Evolutionary conservation across 2,797 vertebrate species (phyloP).

Genomic region (Vireo griseus): DNA sequence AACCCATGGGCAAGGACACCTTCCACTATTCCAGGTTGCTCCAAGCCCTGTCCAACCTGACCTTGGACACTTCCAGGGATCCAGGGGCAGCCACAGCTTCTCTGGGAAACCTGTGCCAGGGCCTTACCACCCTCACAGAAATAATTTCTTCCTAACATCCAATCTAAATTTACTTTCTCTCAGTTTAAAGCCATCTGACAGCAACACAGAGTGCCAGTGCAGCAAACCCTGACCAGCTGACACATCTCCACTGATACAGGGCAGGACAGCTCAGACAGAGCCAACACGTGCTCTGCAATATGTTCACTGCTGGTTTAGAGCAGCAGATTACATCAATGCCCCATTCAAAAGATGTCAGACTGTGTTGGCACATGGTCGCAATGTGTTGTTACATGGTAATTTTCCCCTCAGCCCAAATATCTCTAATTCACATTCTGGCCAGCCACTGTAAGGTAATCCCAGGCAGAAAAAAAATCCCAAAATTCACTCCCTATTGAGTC

Average conservation of each 20-base stretch:
- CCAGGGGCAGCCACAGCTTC: not conserved
- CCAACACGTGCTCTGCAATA: conserved; percentile 35
- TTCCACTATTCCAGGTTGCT: not conserved
- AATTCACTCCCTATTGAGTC: not conserved
- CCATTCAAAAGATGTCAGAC: conserved; percentile 43
- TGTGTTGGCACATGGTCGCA: conserved; percentile 23
- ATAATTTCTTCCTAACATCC: not conserved
- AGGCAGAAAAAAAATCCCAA: not conserved
- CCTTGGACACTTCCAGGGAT: not conserved
- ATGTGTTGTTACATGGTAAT: conserved; percentile 17
- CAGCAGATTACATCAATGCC: conserved; percentile 29
- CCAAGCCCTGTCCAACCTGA: rapidly evolving
- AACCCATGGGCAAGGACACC: not conserved
- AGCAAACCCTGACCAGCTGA: conserved; percentile 44
- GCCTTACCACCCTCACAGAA: not conserved
- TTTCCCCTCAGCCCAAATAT: conserved; percentile 47
- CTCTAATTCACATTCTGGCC: not conserved
- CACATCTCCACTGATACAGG: not conserved
- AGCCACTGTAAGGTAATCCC: not conserved
- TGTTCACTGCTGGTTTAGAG: conserved; percentile 33
- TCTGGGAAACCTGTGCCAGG: not conserved
- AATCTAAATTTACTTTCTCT: not conserved
- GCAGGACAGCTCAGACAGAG: conserved; percentile 48
- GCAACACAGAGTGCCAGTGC: not conserved
- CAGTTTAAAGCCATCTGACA: not conserved